Base-by-base conservation (phyloP, 2,888 invertebrate genomes). In the Caenorhabditis sulstoni region DNA sequence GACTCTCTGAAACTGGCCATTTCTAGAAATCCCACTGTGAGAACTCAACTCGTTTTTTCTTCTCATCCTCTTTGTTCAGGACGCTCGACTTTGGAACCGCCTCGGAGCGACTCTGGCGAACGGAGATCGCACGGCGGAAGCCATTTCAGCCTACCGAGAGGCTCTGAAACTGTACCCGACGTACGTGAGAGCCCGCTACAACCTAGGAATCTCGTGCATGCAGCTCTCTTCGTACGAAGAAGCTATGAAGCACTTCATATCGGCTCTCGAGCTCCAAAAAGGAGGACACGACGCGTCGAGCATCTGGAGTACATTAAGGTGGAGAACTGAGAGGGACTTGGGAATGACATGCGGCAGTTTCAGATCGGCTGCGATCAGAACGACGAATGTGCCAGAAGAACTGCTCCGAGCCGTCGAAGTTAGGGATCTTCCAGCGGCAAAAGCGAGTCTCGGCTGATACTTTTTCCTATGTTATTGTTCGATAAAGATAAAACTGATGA, bases 71-170 rank as follows among this genome's bases (percentile, higher is more conserved):
- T 14, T 59, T 16, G 49, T 67, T n/a, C 52, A 94, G 94, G 96
- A 97, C 93, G 94, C 96, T 7, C 94, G 95, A 89, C 91, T 97
- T 62, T 99, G 98, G 98, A 99, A 99, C 91, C 94, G 96, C 87
- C 92, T 99, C 37, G 99, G 99, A 64, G 99, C 99, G 39, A 96
- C 97, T 53, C 92, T 97, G 87, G 99, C 99, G 14, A 99, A 99
- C 91, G 96, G 97, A 82, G 95, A 95, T 64, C 94, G 94, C 82
- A 95, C 97, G 41, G 97, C 96, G 89, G 96, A 98, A 92, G 97
- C 99, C 4, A 95, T 99, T 8, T 94, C 95, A 83, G 97, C 98
- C 0, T 99, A 99, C 91, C 94, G 95, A 90, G 81, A 82, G 58
- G 83, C 83, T 11, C 62, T 83, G 11, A 53, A 64, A 90, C 92